Evolutionary conservation across 2,113 vertebrate species (phyloP), one percentile per base, ranked within the genome.

Genomic region (Nematolebias whitei): DNA sequence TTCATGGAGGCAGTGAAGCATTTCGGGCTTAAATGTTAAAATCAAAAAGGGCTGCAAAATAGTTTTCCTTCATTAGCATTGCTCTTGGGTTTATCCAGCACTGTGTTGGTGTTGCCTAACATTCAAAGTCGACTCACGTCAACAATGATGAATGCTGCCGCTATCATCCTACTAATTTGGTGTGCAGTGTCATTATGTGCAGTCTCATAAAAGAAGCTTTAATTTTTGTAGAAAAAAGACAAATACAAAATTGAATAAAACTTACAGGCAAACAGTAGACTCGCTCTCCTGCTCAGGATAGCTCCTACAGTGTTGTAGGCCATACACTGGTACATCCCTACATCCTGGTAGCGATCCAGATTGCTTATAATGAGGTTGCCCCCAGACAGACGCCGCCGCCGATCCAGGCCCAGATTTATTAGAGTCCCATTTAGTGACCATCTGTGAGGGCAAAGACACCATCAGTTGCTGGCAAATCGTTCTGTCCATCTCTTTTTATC

Each of bases 241-340:
- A 54, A 12, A 35, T 35, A 35, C 10, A 51, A 26, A 12, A 12
- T 2, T n/a, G n/a, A 15, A 16, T 47, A n/a, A 19, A 47, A 95
- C 96, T 98, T 84, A 98, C 97, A 98, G 38, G 97, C 97, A 89
- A 99, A 99, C 85, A 95, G 95, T 60, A 99, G 94, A 79, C 87
- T 91, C 0, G 96, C 96, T 88, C 95, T 94, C 87, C 94, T 92
- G 93, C 96, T 98, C 78, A 98, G 87, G 29, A 98, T 89, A 0
- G 96, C 97, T 86, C 97, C 98, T 2, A 94, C 91, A 0, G 94
- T 92, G 92, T 98, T 99, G 92, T 95, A 95, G 73, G 96, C 96
- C 76, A 95, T 92, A 82, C 98, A 99, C 87, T 98, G 98, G 92
- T 97, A 99, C 0, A 85, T 93, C 40, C 98, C 97, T 61, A 90